These are phyloP conservation scores for Anneissia japonica DNA, from an alignment of 35 echinoderm and acorn worm genomes.

Conservation along the genomic window DNA sequence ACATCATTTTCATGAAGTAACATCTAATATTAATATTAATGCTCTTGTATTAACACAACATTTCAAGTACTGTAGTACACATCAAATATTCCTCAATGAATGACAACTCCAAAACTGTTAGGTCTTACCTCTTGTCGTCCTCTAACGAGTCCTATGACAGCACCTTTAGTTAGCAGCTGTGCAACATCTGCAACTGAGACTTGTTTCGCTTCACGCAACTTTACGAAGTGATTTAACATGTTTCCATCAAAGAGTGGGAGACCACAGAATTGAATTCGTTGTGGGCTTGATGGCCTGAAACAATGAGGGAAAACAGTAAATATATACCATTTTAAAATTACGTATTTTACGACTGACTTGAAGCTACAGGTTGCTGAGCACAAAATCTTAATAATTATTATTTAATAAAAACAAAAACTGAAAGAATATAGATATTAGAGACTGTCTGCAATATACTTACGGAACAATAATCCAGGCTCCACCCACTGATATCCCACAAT, in stretches of 20 bases:
- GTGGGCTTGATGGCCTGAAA: neutral
- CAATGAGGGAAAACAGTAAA: no score
- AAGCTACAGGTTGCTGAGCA: no score
- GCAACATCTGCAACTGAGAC: neutral
- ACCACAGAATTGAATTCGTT: neutral
- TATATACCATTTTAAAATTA: no score
- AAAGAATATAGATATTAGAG: no score
- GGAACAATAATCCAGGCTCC: slow-evolving; percentile 7
- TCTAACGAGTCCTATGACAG: neutral
- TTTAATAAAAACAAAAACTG: no score
- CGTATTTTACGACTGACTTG: no score
- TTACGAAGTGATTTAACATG: neutral
- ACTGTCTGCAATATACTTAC: neutral
- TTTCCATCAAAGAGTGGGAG: slow-evolving; percentile 28
- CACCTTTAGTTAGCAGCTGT: neutral
- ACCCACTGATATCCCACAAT: slow-evolving; percentile 23
- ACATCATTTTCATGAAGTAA: no score
- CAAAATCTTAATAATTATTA: no score
- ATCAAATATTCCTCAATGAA: no score
- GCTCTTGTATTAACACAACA: no score
- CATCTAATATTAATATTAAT: no score
- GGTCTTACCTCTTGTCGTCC: neutral
- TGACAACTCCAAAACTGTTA: neutral
- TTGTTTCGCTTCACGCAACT: neutral
- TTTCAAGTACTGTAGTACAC: no score